Percentiles rank a stretch among this genome's conserved stretches.
Evolutionary conservation across 2,797 vertebrate genomes (phyloP).

Genomic region (Sorex maritimensis): DNA sequence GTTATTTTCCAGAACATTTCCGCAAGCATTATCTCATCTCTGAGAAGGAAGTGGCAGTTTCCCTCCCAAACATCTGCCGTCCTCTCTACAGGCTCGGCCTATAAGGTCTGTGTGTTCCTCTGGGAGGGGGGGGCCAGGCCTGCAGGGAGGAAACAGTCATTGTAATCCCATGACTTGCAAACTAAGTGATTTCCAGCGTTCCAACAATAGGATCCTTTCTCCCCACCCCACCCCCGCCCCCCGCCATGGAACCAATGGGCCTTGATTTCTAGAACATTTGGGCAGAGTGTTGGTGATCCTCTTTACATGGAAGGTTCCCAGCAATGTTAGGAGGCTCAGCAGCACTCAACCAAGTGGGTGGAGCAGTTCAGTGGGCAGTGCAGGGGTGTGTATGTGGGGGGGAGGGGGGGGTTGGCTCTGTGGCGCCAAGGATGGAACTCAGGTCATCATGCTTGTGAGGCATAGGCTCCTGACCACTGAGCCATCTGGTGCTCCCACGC

Average conservation of each 20-base stretch:
- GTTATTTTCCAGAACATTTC: conserved; percentile 32
- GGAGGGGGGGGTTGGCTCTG: no score
- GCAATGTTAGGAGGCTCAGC: no score
- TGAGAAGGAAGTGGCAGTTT: not conserved
- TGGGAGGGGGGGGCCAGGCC: not conserved
- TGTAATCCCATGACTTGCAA: not conserved
- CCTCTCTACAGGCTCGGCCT: not conserved
- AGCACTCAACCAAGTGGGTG: no score
- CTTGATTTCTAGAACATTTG: conserved; percentile 26
- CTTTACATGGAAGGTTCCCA: no score
- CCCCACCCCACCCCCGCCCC: no score
- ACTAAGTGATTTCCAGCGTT: no score
- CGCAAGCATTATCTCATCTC: not conserved
- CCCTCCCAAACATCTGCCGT: not conserved
- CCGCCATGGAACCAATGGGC: not conserved
- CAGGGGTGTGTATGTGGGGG: no score
- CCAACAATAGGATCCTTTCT: not conserved
- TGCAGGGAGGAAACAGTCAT: not conserved
- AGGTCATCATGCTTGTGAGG: no score
- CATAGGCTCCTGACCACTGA: no score
- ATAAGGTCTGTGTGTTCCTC: not conserved
- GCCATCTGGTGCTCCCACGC: no score
- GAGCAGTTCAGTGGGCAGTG: no score
- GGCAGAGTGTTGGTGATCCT: not conserved
- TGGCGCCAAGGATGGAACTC: no score